Base-by-base conservation (phyloP, 2,113 vertebrate species). In the Galemys pyrenaicus region DNA sequence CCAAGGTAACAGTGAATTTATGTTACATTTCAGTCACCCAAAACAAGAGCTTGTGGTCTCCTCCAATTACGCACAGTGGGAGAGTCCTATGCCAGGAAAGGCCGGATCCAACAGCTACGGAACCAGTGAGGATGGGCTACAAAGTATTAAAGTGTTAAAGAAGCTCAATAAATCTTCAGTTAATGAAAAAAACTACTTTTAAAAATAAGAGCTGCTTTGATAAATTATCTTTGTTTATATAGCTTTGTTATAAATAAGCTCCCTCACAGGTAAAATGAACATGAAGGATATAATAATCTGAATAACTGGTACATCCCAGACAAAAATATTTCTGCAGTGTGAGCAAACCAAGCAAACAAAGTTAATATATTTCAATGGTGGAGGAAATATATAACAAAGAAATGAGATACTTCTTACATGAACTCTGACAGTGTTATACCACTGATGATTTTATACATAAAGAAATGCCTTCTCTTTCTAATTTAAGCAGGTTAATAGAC, bases 21-120 rank as follows among this genome's bases (percentile, higher is more conserved):
- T 65, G 96, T 98, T 98, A 99, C 98, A 99, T 99, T 98, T 99
- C 99, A 11, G 99, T 99, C 98, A 99, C 98, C 99, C 99, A 99
- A 93, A 99, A 99, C 75, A 98, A 98, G 73, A 99, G 98, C 96
- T 99, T 99, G 97, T 99, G 98, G 97, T 99, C 99, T 83, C 99
- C 98, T 49, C 99, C 99, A 0, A 99, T 98, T 71, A 98, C 99
- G 79, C 99, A 99, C 35, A 99, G 98, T 3, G 99, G 99, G 83
- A 99, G 98, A 15, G 98, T 99, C 94, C 99, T 98, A 51, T 99
- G 99, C 99, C 99, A 99, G 82, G 99, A 99, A 83, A 99, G 98
- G 86, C 99, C 99, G 32, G 99, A 99, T 93, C 99, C 99, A 26
- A 99, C 98, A 0, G 98, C 65, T 71, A 98, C 98, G 22, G 98